Conservation (phyloP, 1,140 invertebrate species). For the Drosophila pachea region DNA sequence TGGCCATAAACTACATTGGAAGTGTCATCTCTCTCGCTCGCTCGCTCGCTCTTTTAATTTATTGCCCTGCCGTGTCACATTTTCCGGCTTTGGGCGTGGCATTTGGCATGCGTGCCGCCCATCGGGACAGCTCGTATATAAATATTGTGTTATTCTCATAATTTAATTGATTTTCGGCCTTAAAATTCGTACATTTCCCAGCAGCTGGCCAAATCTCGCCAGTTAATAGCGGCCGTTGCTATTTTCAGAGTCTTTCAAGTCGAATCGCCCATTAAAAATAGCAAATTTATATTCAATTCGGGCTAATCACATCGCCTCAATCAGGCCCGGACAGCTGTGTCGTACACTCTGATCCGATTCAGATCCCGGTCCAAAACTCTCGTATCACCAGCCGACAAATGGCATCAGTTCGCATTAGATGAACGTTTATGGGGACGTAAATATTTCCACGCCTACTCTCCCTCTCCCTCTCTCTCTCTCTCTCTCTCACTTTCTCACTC, state of each 20-base stretch:
- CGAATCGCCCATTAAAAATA: slow-evolving; percentile 27
- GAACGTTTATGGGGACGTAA: slow-evolving; percentile 21
- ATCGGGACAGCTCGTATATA: slow-evolving; percentile 23
- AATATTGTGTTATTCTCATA: slow-evolving; percentile 65
- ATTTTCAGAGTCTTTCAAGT: slow-evolving; percentile 61
- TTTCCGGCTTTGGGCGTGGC: slow-evolving; percentile 43
- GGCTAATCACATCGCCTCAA: slow-evolving; percentile 2
- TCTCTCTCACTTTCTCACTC: too few relatives aligned
- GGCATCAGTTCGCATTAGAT: slow-evolving; percentile 32
- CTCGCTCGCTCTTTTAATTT: slow-evolving; percentile 1
- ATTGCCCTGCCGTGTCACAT: slow-evolving; percentile 2
- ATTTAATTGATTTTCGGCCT: slow-evolving; percentile 66
- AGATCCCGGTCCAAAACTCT: slow-evolving; percentile 6
- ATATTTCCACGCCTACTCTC: slow-evolving; percentile 8
- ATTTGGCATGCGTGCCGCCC: slow-evolving; percentile 33
- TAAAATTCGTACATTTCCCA: slow-evolving; percentile 58
- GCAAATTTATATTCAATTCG: slow-evolving; percentile 25
- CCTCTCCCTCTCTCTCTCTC: too few relatives aligned
- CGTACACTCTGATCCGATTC: slow-evolving; percentile 4
- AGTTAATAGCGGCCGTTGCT: slow-evolving; percentile 57
- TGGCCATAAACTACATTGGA: too few relatives aligned
- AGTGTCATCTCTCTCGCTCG: slow-evolving; percentile 11
- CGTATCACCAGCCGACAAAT: slow-evolving; percentile 8
- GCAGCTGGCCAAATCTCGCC: slow-evolving; percentile 59
- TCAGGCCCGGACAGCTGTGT: slow-evolving; percentile 13